Evolutionary conservation across 1,140 invertebrate species (phyloP), one percentile per base, ranked within the genome.

Genomic region (Bombus cullumanus): DNA sequence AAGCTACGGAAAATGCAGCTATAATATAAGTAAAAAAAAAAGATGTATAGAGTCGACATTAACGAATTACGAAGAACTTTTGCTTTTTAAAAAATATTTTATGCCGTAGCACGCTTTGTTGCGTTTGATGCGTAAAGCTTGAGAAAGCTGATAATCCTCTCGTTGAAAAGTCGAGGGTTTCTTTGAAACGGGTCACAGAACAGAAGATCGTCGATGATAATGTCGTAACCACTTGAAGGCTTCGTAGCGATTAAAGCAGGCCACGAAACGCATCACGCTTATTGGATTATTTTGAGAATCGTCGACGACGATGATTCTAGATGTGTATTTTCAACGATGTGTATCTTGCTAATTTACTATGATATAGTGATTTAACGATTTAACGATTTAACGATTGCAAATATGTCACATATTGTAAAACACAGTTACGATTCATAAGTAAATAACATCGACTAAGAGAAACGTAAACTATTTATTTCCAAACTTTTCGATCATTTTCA

Each of bases 401-500:
- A 22, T 53, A 8, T 0, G 0, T 5, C 5, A 22, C 1, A 37
- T 37, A 37, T 37, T 37, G 47, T 8, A 53, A 1, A 53, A 13
- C 8, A 53, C 18, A 22, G 47, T 53, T 8, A 8, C 18, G 5
- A 53, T 53, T 53, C 47, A 5, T 8, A 22, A 22, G 47, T 8
- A 53, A 6, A 22, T 53, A 6, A 47, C 47, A 53, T 6, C 15
- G 47, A 22, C 5, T 2, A 6, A 22, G 18, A 41, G 41, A 8
- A 59, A 5, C 8, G 28, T 2, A 18, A 4, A 43, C 12, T 43
- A 41, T 22, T 5, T 31, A 31, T 22, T 5, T 6, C 13, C 3
- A n/a, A 64, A 3, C 1, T 41, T 41, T 28, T 43, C 28, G 1
- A 37, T 12, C 1, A 73, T 81, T 83, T 86, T 37, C 90, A 97